A percentile compares a stretch with the other conserved stretches of the same genome.
Conservation (phyloP, 2,797 vertebrate genomes). For the Leptoclinus maculatus region DNA sequence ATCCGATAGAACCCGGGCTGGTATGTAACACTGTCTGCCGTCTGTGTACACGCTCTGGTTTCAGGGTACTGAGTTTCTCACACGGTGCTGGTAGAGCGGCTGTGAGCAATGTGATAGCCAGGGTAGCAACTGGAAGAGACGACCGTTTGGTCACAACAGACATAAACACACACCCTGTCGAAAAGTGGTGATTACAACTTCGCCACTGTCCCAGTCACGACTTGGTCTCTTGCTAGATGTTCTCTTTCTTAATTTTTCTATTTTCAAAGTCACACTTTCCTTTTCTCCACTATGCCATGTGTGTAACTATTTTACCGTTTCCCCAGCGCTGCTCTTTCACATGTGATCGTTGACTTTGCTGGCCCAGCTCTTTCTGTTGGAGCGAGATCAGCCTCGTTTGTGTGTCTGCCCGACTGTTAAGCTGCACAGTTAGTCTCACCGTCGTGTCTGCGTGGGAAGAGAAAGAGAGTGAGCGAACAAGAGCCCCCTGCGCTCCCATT, state of each 20-base stretch:
- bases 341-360: constrained; percentile 48
- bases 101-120: constrained; percentile 59
- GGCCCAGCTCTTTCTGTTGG: constrained; percentile 49
- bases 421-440: constrained; percentile 51
- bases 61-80: constrained; percentile 55
- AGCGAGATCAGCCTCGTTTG: constrained; percentile 45
- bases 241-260: background rate
- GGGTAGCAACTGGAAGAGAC: constrained; percentile 46
- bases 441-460: constrained; percentile 44
- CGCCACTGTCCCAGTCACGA: constrained; percentile 14
- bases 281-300: background rate
- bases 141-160: constrained; percentile 60
- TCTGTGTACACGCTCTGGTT: constrained; percentile 37
- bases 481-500: constrained; percentile 21
- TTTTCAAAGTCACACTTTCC: background rate
- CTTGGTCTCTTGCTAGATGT: background rate
- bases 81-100: constrained; percentile 37
- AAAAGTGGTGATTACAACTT: constrained; percentile 70
- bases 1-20: constrained; percentile 49
- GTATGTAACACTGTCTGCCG: constrained; percentile 36
- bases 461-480: constrained; percentile 24
- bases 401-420: constrained; percentile 28
- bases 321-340: constrained; percentile 19
- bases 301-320: constrained; percentile 18
- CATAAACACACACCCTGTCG: constrained; percentile 66